Conservation (phyloP, 2,888 invertebrate genomes). For the Quadroppia sp. region DNA sequence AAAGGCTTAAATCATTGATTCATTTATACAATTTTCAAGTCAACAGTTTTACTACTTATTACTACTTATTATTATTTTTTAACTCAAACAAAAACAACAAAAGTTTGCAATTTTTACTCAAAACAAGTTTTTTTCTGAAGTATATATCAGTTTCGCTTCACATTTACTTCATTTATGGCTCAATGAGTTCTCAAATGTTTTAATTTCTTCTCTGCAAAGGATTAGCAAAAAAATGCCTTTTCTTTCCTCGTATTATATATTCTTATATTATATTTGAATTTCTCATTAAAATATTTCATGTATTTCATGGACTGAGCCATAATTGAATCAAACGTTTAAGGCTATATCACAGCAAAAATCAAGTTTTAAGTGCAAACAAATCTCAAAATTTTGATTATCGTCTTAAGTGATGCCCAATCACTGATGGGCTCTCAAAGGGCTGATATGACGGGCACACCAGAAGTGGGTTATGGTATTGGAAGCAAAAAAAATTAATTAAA, state of each 20-base stretch:
- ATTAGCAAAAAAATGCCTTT: not conserved
- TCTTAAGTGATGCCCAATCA: not conserved
- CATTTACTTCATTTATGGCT: not conserved
- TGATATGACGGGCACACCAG: not conserved
- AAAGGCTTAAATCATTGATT: no score
- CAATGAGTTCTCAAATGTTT: conserved; percentile 1
- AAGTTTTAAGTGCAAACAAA: not conserved
- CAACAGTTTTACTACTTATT: not conserved
- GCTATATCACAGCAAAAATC: no score
- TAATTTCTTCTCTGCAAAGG: not conserved
- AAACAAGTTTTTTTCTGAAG: not conserved
- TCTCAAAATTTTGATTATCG: not conserved
- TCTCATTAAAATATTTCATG: not conserved
- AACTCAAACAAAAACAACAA: not conserved
- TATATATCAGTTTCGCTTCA: not conserved
- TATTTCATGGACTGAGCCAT: not conserved
- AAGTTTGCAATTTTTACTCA: not conserved
- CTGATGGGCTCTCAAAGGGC: not conserved
- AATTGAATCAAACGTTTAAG: not conserved
- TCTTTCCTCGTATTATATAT: no score
- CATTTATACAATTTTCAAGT: not conserved
- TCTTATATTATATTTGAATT: not conserved
- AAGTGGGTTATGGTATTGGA: not conserved
- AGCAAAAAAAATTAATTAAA: not conserved
- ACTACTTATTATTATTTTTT: not conserved